Evolutionary conservation across 1,140 invertebrate genomes (phyloP).

Genomic region (Tetramorium alpestre): DNA sequence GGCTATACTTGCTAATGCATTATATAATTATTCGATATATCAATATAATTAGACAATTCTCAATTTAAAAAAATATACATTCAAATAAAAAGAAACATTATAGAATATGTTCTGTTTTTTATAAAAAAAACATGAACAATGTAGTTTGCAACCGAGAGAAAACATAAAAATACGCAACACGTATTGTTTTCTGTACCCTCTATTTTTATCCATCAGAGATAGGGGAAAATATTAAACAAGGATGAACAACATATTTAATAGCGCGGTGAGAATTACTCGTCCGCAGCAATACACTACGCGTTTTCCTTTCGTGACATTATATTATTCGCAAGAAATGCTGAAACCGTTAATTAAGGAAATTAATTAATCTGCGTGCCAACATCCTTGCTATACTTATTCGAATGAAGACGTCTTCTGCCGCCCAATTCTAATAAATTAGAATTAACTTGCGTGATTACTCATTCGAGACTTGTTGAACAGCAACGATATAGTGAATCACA

Average conservation of each 20-base stretch:
- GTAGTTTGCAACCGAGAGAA: neutral
- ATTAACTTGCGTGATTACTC: constrained; percentile 22
- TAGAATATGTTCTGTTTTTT: neutral
- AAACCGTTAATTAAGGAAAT: constrained; percentile 20
- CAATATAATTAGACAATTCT: neutral
- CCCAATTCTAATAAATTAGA: neutral
- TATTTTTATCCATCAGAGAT: constrained; percentile 5
- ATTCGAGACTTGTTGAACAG: neutral
- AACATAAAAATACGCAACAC: constrained; percentile 12
- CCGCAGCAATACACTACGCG: neutral
- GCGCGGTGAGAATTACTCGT: neutral
- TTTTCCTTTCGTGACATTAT: neutral
- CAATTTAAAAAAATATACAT: neutral
- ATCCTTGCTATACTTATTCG: neutral
- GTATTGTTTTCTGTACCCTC: neutral
- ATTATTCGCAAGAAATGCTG: neutral
- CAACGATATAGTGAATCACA: neutral
- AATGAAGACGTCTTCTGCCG: neutral
- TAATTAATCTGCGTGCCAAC: neutral
- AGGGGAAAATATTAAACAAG: neutral
- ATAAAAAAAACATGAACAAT: constrained; percentile 1
- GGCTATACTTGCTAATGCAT: neutral
- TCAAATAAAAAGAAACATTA: neutral
- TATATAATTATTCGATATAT: neutral
- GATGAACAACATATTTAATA: neutral